Evolutionary conservation across 1,140 invertebrate genomes (phyloP), one percentile per base, ranked within the genome.

Genomic region (Saccostrea cuccullata): DNA sequence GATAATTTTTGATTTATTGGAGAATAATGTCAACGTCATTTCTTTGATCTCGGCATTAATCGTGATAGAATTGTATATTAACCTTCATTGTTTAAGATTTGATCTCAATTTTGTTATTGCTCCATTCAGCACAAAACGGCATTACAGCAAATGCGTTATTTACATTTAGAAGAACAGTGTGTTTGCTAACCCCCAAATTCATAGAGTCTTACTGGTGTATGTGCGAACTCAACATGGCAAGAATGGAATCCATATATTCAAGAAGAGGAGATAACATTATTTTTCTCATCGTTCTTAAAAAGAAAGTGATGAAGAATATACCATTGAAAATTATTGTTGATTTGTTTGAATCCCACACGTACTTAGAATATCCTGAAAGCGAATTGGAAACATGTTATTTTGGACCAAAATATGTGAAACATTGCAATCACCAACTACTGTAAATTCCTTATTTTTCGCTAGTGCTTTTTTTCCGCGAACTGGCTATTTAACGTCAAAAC

Each of bases 141-240:
- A n/a, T n/a, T n/a, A n/a, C n/a, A n/a, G n/a, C n/a, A n/a, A n/a
- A n/a, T n/a, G n/a, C n/a, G n/a, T n/a, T n/a, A n/a, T n/a, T n/a
- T n/a, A n/a, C n/a, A n/a, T n/a, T n/a, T 92, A 95, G 96, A 82
- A 96, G 96, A 93, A 96, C 96, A 26, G 93, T 97, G 60, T 93
- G 97, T 40, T 92, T 97, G n/a, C 94, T 97, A 60, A 96, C 96
- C 87, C 95, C 96, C 90, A 95, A 95, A 70, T 97, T 96, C 91
- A 95, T 96, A 0, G 95, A 96, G 89, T 97, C 96, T 17, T 95
- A 96, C 55, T 97, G 96, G 96, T 97, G 96, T 92, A 90, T 95
- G 73, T 97, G 96, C 96, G 96, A 97, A 92, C 96, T 96, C 13
- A 96, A 96, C 88, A 94, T 93, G 92, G 92, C 92, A 2, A 83